These are phyloP conservation scores for Priapulus caudatus DNA, from an alignment of 2,888 invertebrate genomes.

Conservation along the genomic window DNA sequence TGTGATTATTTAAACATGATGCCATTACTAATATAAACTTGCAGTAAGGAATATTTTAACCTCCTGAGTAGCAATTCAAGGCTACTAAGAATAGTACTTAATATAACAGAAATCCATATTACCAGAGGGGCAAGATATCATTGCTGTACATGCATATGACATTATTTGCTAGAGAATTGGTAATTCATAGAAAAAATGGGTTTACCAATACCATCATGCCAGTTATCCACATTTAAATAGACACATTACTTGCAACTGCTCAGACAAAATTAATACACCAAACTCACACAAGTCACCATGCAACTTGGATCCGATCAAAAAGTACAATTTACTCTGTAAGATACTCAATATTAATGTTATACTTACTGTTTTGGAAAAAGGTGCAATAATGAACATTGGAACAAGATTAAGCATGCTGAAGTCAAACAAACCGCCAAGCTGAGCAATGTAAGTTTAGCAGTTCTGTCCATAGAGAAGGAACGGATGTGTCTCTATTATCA, in stretches of 20 bases:
- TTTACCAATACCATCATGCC: no score
- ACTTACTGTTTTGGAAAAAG: constrained; percentile 55
- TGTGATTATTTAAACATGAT: neutral
- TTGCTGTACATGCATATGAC: no score
- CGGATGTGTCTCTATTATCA: no score
- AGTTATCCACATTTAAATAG: no score
- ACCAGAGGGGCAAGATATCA: no score
- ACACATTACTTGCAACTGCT: no score
- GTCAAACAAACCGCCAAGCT: constrained; percentile 58
- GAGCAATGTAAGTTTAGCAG: constrained; percentile 44
- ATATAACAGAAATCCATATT: no score
- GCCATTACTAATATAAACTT: neutral
- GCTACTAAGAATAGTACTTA: no score
- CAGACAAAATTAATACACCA: constrained; percentile 8
- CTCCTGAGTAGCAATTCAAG: no score
- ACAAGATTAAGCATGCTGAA: constrained; percentile 62
- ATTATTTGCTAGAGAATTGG: no score
- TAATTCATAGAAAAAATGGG: no score
- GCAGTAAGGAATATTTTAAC: neutral
- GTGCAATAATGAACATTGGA: constrained; percentile 66
- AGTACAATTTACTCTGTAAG: neutral
- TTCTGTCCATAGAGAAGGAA: constrained; percentile 3
- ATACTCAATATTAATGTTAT: neutral
- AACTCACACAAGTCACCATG: neutral
- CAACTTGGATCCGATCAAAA: neutral